Conservation (phyloP, 2,113 vertebrate genomes). For the Heliornis fulica region DNA sequence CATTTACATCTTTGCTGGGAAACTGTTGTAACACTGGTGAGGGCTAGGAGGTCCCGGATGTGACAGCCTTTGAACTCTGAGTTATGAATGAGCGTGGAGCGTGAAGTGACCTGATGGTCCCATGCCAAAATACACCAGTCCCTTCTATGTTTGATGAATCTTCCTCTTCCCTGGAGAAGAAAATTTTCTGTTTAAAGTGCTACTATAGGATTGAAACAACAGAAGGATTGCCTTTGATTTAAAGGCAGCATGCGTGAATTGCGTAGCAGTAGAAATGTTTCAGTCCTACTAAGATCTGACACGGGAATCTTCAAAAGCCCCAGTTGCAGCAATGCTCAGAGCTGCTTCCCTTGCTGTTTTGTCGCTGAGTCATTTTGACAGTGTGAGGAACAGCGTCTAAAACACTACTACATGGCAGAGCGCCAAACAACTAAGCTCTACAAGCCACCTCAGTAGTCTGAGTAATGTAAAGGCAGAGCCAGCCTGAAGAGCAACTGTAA, state of each 20-base stretch:
- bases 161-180: background rate
- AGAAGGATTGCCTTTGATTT: background rate
- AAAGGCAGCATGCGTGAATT: background rate
- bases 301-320: background rate
- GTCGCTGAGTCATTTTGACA: background rate
- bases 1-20: background rate
- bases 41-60: background rate
- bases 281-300: background rate
- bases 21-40: background rate
- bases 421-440: background rate
- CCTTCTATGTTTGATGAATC: fast-evolving
- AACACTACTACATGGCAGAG: background rate
- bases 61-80: background rate
- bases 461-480: background rate
- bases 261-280: background rate
- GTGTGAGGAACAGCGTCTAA: background rate
- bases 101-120: background rate
- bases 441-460: background rate
- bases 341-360: background rate
- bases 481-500: background rate
- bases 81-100: background rate
- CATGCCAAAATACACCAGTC: background rate
- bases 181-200: background rate
- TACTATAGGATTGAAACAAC: background rate
- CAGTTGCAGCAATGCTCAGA: background rate